Conservation (phyloP, 2,797 vertebrate species). For the Eremophila alpestris region DNA sequence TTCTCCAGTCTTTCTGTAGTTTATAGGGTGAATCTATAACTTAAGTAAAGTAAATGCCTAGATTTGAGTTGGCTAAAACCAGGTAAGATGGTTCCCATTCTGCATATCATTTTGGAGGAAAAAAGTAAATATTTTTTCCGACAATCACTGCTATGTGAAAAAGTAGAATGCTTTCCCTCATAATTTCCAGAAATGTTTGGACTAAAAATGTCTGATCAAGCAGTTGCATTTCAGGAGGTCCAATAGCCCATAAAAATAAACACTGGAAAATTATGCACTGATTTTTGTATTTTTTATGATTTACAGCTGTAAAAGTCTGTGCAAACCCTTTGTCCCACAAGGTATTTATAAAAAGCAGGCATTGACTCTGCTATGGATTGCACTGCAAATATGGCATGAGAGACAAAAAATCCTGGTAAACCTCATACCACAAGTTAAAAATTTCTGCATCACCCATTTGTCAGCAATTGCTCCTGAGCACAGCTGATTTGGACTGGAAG, state of each 20-base stretch:
- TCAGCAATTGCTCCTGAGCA: neutral
- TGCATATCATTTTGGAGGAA: neutral
- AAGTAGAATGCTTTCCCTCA: neutral
- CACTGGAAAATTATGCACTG: neutral
- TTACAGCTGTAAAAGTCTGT: neutral
- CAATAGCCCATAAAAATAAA: neutral
- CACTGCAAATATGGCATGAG: neutral
- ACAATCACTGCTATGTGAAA: neutral
- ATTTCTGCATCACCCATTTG: neutral
- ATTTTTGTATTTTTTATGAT: neutral
- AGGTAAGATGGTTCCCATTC: neutral
- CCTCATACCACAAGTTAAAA: neutral
- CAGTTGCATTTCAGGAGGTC: neutral
- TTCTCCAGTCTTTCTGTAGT: neutral
- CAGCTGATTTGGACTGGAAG: neutral
- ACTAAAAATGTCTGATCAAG: neutral
- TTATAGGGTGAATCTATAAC: neutral
- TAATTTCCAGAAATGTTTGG: neutral
- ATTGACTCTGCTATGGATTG: neutral
- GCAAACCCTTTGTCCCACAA: neutral
- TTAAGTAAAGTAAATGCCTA: neutral
- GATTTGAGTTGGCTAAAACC: neutral
- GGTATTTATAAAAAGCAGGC: neutral
- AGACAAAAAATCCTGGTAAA: neutral
- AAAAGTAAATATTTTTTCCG: neutral